Conservation (phyloP, 2,113 vertebrate species). For the Tringa solitaria region DNA sequence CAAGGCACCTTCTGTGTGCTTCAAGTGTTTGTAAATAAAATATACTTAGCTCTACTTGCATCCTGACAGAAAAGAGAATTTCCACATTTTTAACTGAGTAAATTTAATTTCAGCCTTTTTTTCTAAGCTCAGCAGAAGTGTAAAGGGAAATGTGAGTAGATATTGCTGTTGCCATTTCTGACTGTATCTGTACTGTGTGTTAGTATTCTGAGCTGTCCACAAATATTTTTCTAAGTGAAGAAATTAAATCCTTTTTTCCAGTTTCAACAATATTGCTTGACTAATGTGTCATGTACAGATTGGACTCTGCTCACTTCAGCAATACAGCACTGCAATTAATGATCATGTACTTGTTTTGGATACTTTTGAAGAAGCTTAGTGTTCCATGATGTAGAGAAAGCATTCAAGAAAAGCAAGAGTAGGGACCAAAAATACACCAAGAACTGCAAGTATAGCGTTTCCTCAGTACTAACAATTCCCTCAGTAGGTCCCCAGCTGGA, state of each 20-base stretch:
- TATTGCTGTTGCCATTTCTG: neutral
- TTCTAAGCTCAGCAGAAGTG: neutral
- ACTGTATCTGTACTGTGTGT: neutral
- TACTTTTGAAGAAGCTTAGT: neutral
- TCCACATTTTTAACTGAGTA: neutral
- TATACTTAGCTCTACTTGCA: neutral
- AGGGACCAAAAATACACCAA: neutral
- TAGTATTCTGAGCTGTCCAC: neutral
- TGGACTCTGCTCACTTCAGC: neutral
- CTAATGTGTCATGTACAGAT: neutral
- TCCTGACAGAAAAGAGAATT: neutral
- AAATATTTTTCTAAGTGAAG: neutral
- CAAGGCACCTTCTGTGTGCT: neutral
- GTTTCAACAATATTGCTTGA: neutral
- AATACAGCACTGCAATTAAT: neutral
- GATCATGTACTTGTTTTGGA: neutral
- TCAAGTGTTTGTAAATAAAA: neutral
- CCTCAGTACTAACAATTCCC: neutral
- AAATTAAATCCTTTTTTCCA: neutral
- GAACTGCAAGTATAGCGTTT: neutral
- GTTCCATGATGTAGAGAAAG: neutral
- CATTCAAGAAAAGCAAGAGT: neutral
- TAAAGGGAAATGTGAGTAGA: neutral
- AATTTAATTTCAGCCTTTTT: neutral
- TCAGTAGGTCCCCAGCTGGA: neutral